A percentile compares a stretch with the other conserved stretches of the same genome.
Evolutionary conservation across 2,888 invertebrate genomes (phyloP).

Genomic region (Drosophila sordidula): DNA sequence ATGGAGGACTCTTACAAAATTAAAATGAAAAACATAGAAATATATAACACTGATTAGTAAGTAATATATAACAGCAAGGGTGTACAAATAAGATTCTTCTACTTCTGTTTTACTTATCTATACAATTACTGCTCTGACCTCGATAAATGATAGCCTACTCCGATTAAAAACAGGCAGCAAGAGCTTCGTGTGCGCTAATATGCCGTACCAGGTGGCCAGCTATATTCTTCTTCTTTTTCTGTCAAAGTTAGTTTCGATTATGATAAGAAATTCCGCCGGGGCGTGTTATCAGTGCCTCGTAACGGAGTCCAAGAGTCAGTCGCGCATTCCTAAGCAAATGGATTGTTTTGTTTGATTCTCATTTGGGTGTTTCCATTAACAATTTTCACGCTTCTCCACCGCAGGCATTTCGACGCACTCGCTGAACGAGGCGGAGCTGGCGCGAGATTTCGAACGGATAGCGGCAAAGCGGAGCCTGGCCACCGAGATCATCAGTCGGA

Average conservation of each 20-base stretch:
- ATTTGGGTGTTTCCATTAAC: constrained; percentile 2
- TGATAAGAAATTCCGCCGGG: constrained; percentile 70
- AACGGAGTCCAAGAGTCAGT: constrained; percentile 26
- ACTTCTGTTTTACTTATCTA: too few species aligned
- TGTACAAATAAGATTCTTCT: too few species aligned
- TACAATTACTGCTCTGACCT: background rate
- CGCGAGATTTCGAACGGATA: constrained; percentile 86
- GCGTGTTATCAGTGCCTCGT: constrained; percentile 39
- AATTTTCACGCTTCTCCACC: background rate
- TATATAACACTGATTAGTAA: too few species aligned
- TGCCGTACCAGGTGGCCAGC: constrained; percentile 28
- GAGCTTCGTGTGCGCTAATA: constrained; percentile 24
- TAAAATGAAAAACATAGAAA: too few species aligned
- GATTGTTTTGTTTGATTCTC: constrained; percentile 24
- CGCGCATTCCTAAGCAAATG: constrained; percentile 26
- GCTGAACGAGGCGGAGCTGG: constrained; percentile 94
- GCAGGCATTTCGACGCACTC: constrained; percentile 90
- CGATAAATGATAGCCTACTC: background rate
- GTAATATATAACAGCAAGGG: too few species aligned
- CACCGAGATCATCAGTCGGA: constrained; percentile 87
- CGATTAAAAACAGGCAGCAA: background rate
- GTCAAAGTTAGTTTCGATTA: constrained; percentile 64
- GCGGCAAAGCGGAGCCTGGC: constrained; percentile 85
- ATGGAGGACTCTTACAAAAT: too few species aligned
- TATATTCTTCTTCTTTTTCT: background rate